Base-by-base conservation (phyloP, 2,797 vertebrate genomes). In the Neosilurus hyrtlii region DNA sequence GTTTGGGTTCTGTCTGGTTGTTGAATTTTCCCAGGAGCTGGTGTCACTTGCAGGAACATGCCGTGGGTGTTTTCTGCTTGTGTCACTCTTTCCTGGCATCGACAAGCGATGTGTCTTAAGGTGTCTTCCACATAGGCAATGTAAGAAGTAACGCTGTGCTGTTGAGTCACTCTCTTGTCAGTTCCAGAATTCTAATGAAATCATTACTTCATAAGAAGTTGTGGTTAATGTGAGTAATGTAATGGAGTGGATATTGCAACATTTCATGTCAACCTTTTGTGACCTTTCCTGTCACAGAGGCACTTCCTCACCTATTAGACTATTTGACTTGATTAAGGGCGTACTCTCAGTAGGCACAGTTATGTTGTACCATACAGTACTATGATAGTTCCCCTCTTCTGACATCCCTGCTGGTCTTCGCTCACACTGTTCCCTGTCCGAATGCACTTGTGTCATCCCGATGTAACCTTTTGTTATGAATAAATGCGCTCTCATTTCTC, bases 31-130 rank as follows among this genome's bases (percentile, higher is more conserved):
- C 77, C 49, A 75, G 59, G 61, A 66, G 61, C 59, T 57, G 73
- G 56, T 85, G 84, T 87, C 82, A 80, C 83, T 76, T 86, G 84
- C 85, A 84, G 77, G 65, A 76, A 86, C 87, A 81, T 88, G 86
- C 82, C 59, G 20, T 79, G 82, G 20, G 63, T 85, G 81, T 68
- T 83, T 63, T 75, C 61, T 82, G 61, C 51, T 51, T 4, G 74
- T 76, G 61, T 79, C 78, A 79, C 49, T 37, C 30, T 85, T 87
- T 82, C 80, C 26, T 63, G 16, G 37, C 56, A 49, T 22, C 3
- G 43, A 20, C 2, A n/a, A 80, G 54, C 18, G 52, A 18, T 18
- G 9, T 71, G 30, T 54, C 20, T 80, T 84, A 70, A 80, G 81
- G 76, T 78, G 54, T 43, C 67, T 73, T 87, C 43, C 75, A 83